Percentiles rank a stretch among this genome's conserved stretches.
These are phyloP conservation scores for Achatina immaculata DNA, from an alignment of 1,140 invertebrate genomes.

Conservation along the genomic window DNA sequence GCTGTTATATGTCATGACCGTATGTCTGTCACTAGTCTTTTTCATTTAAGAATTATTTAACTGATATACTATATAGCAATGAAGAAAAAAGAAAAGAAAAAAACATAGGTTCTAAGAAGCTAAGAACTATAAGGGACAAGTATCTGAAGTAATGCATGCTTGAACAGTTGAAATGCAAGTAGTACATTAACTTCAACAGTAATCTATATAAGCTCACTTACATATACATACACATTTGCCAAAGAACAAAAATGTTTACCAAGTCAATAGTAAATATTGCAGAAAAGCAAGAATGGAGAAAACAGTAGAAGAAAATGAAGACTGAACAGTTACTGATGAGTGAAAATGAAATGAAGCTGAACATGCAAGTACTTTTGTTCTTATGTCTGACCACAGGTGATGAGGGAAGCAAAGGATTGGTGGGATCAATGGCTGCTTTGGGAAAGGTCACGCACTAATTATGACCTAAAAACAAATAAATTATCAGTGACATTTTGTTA, in stretches of 20 bases:
- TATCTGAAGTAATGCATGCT: neutral
- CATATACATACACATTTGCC: neutral
- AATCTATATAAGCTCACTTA: neutral
- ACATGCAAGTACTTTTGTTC: neutral
- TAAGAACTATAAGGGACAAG: neutral
- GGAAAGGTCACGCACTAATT: no score
- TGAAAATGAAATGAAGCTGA: constrained; percentile 3
- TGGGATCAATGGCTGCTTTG: no score
- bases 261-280: neutral
- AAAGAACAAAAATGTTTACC: neutral
- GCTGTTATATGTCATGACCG: constrained; percentile 1
- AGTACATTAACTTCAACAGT: neutral
- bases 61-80: no score
- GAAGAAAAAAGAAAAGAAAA: neutral
- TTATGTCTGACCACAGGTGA: neutral
- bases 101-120: neutral
- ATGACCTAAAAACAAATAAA: no score
- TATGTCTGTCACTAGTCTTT: constrained; percentile 5
- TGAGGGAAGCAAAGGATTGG: no score
- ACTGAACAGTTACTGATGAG: neutral
- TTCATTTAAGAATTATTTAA: no score
- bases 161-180: neutral
- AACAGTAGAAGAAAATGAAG: neutral
- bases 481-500: no score
- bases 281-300: neutral